These are phyloP conservation scores for Gymnocheta viridis DNA, from an alignment of 2,888 invertebrate genomes.

Conservation along the genomic window DNA sequence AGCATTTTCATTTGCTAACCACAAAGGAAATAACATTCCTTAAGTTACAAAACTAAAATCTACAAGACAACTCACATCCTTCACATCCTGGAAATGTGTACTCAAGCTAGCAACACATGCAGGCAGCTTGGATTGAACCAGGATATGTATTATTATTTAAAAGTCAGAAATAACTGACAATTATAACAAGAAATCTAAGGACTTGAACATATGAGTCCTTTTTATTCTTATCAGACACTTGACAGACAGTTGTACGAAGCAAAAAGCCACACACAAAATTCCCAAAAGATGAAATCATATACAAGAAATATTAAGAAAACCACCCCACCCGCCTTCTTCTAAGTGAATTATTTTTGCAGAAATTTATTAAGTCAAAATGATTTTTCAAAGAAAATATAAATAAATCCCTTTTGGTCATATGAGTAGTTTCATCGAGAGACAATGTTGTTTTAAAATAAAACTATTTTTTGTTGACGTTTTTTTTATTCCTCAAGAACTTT, in stretches of 20 bases:
- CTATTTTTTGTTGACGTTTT: neutral
- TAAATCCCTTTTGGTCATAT: constrained; percentile 68
- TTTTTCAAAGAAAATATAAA: constrained; percentile 7
- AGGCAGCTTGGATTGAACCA: neutral
- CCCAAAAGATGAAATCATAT: constrained; percentile 49
- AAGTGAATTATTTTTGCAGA: constrained; percentile 16
- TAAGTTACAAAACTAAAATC: constrained; percentile 15
- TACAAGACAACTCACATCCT: constrained; percentile 44
- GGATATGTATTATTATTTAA: constrained; percentile 17
- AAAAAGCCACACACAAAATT: constrained; percentile 45
- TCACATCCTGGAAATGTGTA: too few relatives aligned
- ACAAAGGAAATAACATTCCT: constrained; percentile 69
- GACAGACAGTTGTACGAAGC: constrained; percentile 73
- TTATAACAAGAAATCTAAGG: neutral
- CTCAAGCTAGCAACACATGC: constrained; percentile 43
- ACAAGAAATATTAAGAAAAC: constrained; percentile 28
- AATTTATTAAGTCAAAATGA: constrained; percentile 43
- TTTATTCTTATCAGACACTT: constrained; percentile 76
- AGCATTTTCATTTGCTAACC: constrained; percentile 56
- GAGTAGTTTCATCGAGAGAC: constrained; percentile 72
- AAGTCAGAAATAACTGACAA: constrained; percentile 7
- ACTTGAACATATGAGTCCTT: constrained; percentile 72
- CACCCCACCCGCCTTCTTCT: too few relatives aligned
- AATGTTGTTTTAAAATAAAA: constrained; percentile 63
- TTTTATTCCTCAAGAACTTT: neutral